These are phyloP conservation scores for Echinops telfairi DNA, from an alignment of 2,113 vertebrate species.

Conservation along the genomic window DNA sequence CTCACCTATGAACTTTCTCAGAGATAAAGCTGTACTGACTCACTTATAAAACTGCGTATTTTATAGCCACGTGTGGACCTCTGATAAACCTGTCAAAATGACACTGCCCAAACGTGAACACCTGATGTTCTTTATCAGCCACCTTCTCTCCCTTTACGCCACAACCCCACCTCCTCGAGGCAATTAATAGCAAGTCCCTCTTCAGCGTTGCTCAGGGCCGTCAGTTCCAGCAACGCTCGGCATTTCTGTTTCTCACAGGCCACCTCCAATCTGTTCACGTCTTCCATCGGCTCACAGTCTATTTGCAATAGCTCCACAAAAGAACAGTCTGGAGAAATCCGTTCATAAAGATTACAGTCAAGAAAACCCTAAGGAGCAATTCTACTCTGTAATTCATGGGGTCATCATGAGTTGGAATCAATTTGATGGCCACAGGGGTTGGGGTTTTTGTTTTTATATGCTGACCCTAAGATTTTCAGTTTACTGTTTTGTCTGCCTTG, in stretches of 20 bases:
- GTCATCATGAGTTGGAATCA: neutral
- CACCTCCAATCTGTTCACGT: neutral
- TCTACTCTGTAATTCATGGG: neutral
- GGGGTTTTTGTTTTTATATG: neutral
- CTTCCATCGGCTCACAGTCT: neutral
- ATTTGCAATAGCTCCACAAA: neutral
- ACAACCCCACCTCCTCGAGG: neutral
- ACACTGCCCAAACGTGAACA: neutral
- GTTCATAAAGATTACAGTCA: neutral
- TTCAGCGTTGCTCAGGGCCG: neutral
- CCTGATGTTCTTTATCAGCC: neutral
- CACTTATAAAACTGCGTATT: constrained; percentile 51
- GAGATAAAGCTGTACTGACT: constrained; percentile 43
- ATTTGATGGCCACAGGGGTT: neutral
- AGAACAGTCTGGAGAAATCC: neutral
- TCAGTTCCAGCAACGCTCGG: neutral
- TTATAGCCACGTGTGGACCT: constrained; percentile 19
- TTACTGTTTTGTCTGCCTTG: neutral
- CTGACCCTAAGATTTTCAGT: neutral
- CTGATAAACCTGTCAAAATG: constrained; percentile 42
- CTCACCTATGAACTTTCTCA: constrained; percentile 57
- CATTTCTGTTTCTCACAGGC: neutral
- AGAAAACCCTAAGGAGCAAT: neutral
- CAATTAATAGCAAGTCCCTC: neutral
- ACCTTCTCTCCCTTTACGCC: neutral